Base-by-base conservation (phyloP, 2,888 invertebrate species). In the Notodonta dromedarius region DNA sequence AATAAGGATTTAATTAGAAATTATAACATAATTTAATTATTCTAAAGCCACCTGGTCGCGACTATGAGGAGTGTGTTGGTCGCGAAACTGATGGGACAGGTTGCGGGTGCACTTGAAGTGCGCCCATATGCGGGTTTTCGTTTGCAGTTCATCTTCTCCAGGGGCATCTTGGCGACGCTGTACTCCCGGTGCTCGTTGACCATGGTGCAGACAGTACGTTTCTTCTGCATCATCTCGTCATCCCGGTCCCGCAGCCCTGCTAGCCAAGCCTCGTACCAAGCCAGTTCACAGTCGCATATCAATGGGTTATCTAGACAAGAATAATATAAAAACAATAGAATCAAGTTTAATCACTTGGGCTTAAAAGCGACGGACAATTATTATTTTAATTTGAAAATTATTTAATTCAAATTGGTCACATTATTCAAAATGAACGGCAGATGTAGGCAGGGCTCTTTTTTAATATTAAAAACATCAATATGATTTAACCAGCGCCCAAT, bases 191-290 rank as follows among this genome's bases (percentile, higher is more conserved):
- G 97, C 82, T 97, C 97, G 74, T 94, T 94, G 53, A 94, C 91
- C 97, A 97, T 97, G 67, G 96, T 96, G 89, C 97, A 98, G 56
- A 97, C 94, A 4, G 97, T 97, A 61, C 96, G 95, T 83, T 97
- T 97, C 94, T 97, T 97, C 80, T 97, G 96, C 95, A 97, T 97
- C 96, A 97, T 96, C 85, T 97, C 97, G 86, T 97, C 97, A 80
- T 97, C 97, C 67, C 96, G 96, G 86, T 97, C 96, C 59, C 96
- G 95, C 35, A 97, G 94, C 64, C 96, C 96, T 66, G 96, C 95
- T 76, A 98, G 87, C 96, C 98, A 97, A 59, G 95, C 96, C 63
- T 96, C 96, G 88, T 98, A 97, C 98, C 98, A 98, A 58, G 96
- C 95, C 73, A 98, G 92, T 77, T 98, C 97, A 84, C 98, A 98